Evolutionary conservation across 2,888 invertebrate species (phyloP), one percentile per base, ranked within the genome.

Genomic region (Erannis defoliaria): DNA sequence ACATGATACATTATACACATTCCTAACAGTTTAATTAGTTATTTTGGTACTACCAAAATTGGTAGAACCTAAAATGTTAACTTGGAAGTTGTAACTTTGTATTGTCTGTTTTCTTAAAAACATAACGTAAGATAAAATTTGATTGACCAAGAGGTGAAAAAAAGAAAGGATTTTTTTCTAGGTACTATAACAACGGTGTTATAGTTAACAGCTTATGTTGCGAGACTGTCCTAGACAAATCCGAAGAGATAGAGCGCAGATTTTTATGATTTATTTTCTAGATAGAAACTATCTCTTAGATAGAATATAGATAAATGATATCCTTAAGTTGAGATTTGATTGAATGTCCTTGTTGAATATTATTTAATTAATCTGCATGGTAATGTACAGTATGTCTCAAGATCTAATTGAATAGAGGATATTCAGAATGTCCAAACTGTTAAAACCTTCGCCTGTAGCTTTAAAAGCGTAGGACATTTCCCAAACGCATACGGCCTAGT

Each of bases 221-320:
- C 12, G 19, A 40, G 45, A 37, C 38, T 59, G 55, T 64, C 54
- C 12, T 33, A 16, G 33, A 35, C 10, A 37, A 2, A 61, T 66
- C 68, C 64, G 70, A 72, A 70, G 70, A 77, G 77, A 73, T 65
- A 64, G 49, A 40, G 76, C 78, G 75, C 72, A 70, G 76, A 71
- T 65, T 75, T 62, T 64, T 61, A 62, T 64, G 48, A 48, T 53
- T 58, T 66, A 61, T 55, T 66, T 71, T 67, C 57, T 71, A 69
- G 66, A 64, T 71, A 70, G n/a, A n/a, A n/a, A n/a, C n/a, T n/a
- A n/a, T n/a, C n/a, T n/a, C n/a, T n/a, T n/a, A n/a, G 68, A 64
- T 59, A 45, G 14, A 26, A 26, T 26, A 26, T 26, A 26, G 26
- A 26, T 26, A 26, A 26, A 26, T 1, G 5, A 26, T 45, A 14